Percentiles rank a stretch among this genome's conserved stretches.
Conservation (phyloP, 2,888 invertebrate genomes). For the Halictus quadricinctus region DNA sequence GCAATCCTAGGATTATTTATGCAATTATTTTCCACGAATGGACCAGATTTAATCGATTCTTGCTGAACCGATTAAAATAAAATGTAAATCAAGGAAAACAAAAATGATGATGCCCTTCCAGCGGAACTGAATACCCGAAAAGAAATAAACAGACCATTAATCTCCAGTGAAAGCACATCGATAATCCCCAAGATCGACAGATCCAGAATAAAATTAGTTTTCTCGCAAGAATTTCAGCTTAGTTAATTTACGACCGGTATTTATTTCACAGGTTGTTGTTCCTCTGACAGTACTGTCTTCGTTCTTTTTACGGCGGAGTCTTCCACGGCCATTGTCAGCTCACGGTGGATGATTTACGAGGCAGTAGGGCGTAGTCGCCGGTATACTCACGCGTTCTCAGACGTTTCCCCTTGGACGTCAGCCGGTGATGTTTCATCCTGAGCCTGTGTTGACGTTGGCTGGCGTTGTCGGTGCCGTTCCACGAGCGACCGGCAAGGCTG, state of each 20-base stretch:
- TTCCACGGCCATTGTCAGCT: neutral
- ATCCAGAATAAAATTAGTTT: neutral
- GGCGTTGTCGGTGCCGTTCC: conserved; percentile 64
- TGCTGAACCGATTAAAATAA: neutral
- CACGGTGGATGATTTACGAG: conserved; percentile 4
- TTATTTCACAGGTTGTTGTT: neutral
- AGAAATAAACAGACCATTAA: neutral
- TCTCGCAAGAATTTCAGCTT: neutral
- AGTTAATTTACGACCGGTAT: neutral
- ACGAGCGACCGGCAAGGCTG: conserved; percentile 47
- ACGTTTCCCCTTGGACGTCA: conserved; percentile 77
- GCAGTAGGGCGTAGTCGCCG: neutral
- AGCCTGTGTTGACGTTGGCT: conserved; percentile 76
- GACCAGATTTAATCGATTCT: too few species aligned
- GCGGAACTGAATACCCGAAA: neutral
- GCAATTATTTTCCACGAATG: too few species aligned
- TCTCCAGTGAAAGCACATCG: neutral
- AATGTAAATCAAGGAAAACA: neutral
- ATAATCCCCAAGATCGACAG: neutral
- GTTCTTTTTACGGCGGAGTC: neutral
- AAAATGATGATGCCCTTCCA: neutral
- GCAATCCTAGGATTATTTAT: too few species aligned
- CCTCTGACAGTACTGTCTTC: neutral
- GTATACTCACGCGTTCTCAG: conserved; percentile 75
- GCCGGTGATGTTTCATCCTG: conserved; percentile 78